Base-by-base conservation (phyloP, 1,140 invertebrate species). In the Drosophila tsacasi region DNA sequence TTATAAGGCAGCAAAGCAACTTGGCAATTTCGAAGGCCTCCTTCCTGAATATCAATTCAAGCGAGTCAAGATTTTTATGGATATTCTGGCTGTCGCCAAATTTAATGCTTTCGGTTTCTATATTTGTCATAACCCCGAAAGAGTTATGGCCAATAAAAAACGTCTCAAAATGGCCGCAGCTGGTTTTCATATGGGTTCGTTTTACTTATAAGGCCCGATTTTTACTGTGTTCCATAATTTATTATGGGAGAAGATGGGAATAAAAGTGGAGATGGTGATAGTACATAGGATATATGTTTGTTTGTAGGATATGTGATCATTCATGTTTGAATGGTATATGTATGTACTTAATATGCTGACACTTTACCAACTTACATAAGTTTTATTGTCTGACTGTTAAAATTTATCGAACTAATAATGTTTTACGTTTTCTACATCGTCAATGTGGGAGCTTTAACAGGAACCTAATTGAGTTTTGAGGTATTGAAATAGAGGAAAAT, bases 111-210 rank as follows among this genome's bases (percentile, higher is more conserved):
- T 83, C 68, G 76, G 81, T 89, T 87, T 87, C 84, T 87, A 87
- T 87, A 87, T 87, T 89, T 90, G 84, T 81, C 84, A 90, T 89
- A 89, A 81, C 73, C 64, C 49, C 49, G n/a, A 17, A 1, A 66
- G 81, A 83, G 67, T 87, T 83, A 87, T 81, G 77, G 74, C 52
- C 83, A 71, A 89, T 89, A 89, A 89, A 89, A 89, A 74, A 73
- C 63, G 87, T 81, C 84, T 89, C 84, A 89, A 89, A 90, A 89
- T 89, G 84, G 84, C 84, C 85, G 84, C 84, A 89, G 85, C 81
- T 84, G 81, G 74, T 78, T 76, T 72, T 78, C 69, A 72, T 74
- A 69, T 71, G 75, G 64, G 42, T 47, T 46, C 61, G 61, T 57
- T 55, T 37, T 19, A 21, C 30, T 44, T 40, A 44, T 39, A 27